Conservation (phyloP, 2,797 vertebrate species). For the Setipinna tenuifilis region DNA sequence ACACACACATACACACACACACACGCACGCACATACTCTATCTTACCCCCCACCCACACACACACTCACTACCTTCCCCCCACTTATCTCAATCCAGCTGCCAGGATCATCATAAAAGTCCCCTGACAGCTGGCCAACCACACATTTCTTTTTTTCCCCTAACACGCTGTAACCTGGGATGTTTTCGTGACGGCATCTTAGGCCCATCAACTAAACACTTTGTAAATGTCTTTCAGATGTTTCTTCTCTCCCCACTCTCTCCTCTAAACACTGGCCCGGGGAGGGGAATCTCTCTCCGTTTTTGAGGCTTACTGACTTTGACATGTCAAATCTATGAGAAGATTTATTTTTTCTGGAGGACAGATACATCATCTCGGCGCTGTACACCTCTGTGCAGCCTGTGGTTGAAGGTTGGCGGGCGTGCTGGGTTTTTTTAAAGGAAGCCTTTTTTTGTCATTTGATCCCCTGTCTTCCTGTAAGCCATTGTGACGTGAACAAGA, state of each 20-base stretch:
- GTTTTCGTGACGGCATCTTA: constrained; percentile 72
- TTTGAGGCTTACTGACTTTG: constrained; percentile 63
- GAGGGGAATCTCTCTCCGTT: constrained; percentile 58
- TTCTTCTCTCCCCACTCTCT: constrained; percentile 29
- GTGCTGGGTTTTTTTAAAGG: constrained; percentile 46
- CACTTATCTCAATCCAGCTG: constrained; percentile 52
- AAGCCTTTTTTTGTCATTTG: not conserved
- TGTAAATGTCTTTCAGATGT: constrained; percentile 76
- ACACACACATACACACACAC: constrained; percentile 11
- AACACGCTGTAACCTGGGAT: constrained; percentile 65
- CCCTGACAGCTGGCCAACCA: constrained; percentile 67
- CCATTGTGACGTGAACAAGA: not conserved
- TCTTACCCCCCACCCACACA: not conserved
- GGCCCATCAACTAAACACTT: constrained; percentile 65
- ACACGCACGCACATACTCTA: not conserved
- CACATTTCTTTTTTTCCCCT: constrained; percentile 55
- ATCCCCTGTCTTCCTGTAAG: not conserved
- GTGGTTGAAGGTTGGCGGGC: constrained; percentile 26
- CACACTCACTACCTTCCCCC: constrained; percentile 54
- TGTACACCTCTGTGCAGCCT: not conserved
- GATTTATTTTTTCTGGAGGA: constrained; percentile 72
- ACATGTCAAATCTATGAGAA: constrained; percentile 68
- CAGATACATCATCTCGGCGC: constrained; percentile 50
- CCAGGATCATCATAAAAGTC: constrained; percentile 64
- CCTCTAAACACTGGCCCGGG: constrained; percentile 56